These are phyloP conservation scores for Biston stratarius DNA, from an alignment of 2,888 invertebrate species.

Conservation along the genomic window DNA sequence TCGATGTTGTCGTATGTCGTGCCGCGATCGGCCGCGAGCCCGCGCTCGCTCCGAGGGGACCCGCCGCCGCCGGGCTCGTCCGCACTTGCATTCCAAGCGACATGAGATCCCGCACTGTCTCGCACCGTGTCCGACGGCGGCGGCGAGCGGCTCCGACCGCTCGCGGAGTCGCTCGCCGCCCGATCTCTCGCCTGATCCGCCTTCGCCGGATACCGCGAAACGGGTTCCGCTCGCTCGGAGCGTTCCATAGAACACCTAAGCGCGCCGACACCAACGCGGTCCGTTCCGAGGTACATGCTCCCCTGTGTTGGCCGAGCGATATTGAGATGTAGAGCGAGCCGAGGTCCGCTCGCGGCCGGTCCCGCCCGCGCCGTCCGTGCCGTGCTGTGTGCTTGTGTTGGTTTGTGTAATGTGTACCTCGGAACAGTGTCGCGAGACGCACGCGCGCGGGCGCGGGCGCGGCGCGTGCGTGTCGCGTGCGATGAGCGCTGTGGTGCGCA, in stretches of 20 bases:
- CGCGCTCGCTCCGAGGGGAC: conserved; percentile 67
- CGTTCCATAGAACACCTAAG: conserved; percentile 66
- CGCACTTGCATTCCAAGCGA: conserved; percentile 86
- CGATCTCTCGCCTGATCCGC: conserved; percentile 34
- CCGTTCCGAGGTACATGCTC: conserved; percentile 87
- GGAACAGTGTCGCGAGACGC: conserved; percentile 75
- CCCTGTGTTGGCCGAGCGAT: conserved; percentile 85
- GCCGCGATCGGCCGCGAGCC: conserved; percentile 59
- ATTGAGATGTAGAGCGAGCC: conserved; percentile 87
- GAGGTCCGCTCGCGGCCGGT: conserved; percentile 75
- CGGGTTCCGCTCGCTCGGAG: conserved; percentile 65
- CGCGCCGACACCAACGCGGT: conserved; percentile 79
- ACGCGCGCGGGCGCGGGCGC: conserved; percentile 57
- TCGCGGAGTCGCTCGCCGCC: conserved; percentile 49
- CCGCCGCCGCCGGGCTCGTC: conserved; percentile 66
- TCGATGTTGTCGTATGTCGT: conserved; percentile 71
- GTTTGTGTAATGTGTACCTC: conserved; percentile 85
- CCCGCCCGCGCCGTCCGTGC: conserved; percentile 59
- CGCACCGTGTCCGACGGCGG: conserved; percentile 63
- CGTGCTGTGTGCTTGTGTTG: conserved; percentile 78
- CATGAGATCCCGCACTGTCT: conserved; percentile 81
- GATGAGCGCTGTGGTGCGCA: conserved; percentile 72
- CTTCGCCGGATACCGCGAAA: conserved; percentile 62
- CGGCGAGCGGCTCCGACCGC: conserved; percentile 58
- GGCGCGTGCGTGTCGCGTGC: conserved; percentile 41